phyloP scores from a whole-genome alignment of 2,888 invertebrate genomes.

The Microctonus aethiopoides region DNA sequence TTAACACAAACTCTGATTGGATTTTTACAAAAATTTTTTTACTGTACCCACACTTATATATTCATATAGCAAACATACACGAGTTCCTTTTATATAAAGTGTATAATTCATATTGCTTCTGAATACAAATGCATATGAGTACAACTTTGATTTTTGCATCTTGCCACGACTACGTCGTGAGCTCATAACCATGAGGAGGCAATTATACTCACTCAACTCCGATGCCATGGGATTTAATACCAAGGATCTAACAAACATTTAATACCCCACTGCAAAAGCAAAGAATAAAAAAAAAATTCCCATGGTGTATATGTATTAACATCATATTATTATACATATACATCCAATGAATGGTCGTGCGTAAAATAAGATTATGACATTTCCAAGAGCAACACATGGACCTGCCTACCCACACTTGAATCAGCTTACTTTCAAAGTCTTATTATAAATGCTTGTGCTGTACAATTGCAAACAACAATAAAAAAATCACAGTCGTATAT shows the following conservation, averaged over 20 bases:
- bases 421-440: neutral
- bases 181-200: neutral
- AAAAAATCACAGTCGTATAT: neutral
- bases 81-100: neutral
- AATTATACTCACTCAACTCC: neutral
- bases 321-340: slow-evolving; percentile 16
- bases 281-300: neutral
- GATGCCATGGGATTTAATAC: neutral
- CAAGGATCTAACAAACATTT: neutral
- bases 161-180: neutral
- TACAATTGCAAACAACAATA: neutral
- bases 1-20: too few species aligned
- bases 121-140: neutral
- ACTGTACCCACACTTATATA: too few species aligned
- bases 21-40: too few species aligned
- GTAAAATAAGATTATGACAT: slow-evolving; percentile 56
- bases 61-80: too few species aligned
- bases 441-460: neutral
- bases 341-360: slow-evolving; percentile 17
- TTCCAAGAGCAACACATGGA: slow-evolving; percentile 50
- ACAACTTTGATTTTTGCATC: neutral
- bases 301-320: slow-evolving; percentile 19
- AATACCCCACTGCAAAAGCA: neutral
- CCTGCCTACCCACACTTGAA: neutral
- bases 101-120: too few species aligned